Conservation (phyloP, 2,113 vertebrate genomes). For the Chaetura pelagica region DNA sequence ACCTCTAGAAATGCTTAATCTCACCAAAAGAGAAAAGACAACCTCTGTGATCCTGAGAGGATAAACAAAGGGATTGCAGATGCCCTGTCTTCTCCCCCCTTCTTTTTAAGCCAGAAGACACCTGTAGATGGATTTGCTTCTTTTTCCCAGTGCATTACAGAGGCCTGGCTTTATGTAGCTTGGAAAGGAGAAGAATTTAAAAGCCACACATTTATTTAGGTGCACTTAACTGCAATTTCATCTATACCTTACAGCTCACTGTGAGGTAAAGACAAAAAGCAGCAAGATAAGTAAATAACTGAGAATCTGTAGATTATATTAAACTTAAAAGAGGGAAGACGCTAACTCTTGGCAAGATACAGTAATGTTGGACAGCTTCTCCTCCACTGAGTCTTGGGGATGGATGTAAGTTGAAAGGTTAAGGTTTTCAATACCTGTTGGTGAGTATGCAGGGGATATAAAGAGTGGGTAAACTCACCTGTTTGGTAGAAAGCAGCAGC, state of each 20-base stretch:
- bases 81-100: not conserved
- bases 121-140: not conserved
- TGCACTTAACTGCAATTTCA: not conserved
- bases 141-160: not conserved
- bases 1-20: slow-evolving; percentile 14
- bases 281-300: not conserved
- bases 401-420: not conserved
- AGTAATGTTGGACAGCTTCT: not conserved
- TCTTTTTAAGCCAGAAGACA: not conserved
- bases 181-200: not conserved
- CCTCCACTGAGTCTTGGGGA: not conserved
- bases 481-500: not conserved
- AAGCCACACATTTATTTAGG: not conserved
- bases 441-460: not conserved
- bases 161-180: not conserved
- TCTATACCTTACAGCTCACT: not conserved
- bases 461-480: not conserved
- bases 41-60: not conserved
- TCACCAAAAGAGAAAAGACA: slow-evolving; percentile 8
- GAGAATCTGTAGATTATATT: not conserved
- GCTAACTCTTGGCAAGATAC: not conserved
- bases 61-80: slow-evolving; percentile 2
- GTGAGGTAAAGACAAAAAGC: not conserved
- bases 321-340: not conserved
- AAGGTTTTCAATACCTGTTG: not conserved